These are phyloP conservation scores for Strigamia transsilvanica DNA, from an alignment of 2,888 invertebrate species.

Conservation along the genomic window DNA sequence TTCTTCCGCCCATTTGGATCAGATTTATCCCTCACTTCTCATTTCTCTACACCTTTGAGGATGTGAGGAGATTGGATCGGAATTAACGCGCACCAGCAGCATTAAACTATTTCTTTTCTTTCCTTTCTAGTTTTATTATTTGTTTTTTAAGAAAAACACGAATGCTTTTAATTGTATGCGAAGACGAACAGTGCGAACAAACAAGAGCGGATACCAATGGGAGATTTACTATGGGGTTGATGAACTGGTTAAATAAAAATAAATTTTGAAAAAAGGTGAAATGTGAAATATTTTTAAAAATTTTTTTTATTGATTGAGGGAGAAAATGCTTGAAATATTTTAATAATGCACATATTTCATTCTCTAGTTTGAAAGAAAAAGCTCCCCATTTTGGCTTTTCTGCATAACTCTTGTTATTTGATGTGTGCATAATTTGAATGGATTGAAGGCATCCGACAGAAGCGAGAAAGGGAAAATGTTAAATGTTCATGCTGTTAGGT, in stretches of 20 bases:
- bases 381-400: constrained; percentile 39
- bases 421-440: constrained; percentile 49
- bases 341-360: constrained; percentile 31
- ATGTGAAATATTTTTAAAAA: not conserved
- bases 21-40: constrained; percentile 46
- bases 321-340: constrained; percentile 28
- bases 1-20: constrained; percentile 49
- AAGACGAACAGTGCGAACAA: constrained; percentile 5
- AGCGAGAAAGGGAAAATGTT: constrained; percentile 38
- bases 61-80: constrained; percentile 23
- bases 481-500: constrained; percentile 45
- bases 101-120: not conserved
- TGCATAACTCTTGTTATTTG: constrained; percentile 46
- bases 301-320: constrained; percentile 32
- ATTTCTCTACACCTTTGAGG: constrained; percentile 38
- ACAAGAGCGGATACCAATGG: not conserved
- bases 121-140: not conserved
- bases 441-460: constrained; percentile 49
- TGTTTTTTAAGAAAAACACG: not conserved
- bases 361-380: constrained; percentile 38
- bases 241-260: not conserved
- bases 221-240: not conserved
- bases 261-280: not conserved
- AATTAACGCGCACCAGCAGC: constrained; percentile 13
- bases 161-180: constrained; percentile 4